These are phyloP conservation scores for Dione juno DNA, from an alignment of 2,888 invertebrate genomes.

Conservation along the genomic window DNA sequence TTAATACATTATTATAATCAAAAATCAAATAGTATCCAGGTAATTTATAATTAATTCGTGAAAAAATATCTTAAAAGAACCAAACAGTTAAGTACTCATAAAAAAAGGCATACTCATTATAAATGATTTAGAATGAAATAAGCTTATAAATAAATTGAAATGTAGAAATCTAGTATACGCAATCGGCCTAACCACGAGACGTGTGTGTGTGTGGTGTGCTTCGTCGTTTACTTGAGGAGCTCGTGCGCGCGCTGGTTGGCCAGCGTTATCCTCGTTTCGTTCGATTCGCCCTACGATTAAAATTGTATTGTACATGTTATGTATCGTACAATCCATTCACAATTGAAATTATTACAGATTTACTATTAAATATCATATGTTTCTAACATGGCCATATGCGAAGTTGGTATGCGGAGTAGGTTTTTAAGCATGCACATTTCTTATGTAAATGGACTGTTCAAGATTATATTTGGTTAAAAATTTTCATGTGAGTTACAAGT, in stretches of 20 bases:
- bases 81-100: neutral
- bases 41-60: no score
- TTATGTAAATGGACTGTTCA: constrained; percentile 31
- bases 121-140: neutral
- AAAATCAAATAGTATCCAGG: neutral
- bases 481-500: constrained; percentile 54
- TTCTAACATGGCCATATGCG: neutral
- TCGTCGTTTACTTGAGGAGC: constrained; percentile 92
- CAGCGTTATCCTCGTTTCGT: constrained; percentile 97
- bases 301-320: constrained; percentile 61
- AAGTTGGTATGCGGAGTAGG: neutral
- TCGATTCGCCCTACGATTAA: constrained; percentile 88
- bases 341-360: constrained; percentile 39
- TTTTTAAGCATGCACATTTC: constrained; percentile 22
- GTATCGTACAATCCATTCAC: constrained; percentile 53
- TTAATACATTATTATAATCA: neutral
- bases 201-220: constrained; percentile 64
- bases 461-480: constrained; percentile 25
- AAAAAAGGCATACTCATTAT: neutral
- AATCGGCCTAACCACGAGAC: constrained; percentile 68
- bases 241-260: constrained; percentile 99
- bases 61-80: no score
- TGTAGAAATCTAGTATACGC: constrained; percentile 29
- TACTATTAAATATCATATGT: neutral
- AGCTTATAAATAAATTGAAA: neutral